Evolutionary conservation across 1,140 invertebrate genomes (phyloP).

Genomic region (Cotesia typhae): DNA sequence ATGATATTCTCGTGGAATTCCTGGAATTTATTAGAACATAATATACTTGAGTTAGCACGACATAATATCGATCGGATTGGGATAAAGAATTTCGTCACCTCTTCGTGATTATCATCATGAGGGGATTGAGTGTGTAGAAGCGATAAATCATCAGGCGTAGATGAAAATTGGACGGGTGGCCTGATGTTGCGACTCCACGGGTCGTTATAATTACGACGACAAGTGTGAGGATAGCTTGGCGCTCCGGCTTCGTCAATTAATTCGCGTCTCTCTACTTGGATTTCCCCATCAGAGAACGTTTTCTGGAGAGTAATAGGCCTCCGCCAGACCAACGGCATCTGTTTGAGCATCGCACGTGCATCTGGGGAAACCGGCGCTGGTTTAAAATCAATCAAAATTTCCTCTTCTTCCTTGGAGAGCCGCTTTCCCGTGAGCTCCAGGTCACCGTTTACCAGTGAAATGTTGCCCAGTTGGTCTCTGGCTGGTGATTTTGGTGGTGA

Average conservation of each 20-base stretch:
- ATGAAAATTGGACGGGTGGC: conserved; percentile 62
- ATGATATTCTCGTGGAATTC: conserved; percentile 84
- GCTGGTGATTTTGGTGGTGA: conserved; percentile 54
- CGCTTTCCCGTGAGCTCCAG: background rate
- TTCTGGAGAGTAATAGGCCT: conserved; percentile 75
- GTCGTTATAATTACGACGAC: conserved; percentile 61
- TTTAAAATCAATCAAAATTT: conserved; percentile 88
- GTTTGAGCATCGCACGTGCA: conserved; percentile 65
- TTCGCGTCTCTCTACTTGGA: conserved; percentile 72
- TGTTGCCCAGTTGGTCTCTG: background rate
- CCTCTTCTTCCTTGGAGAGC: conserved; percentile 70
- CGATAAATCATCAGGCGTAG: conserved; percentile 62
- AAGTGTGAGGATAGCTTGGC: conserved; percentile 62
- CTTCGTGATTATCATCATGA: background rate
- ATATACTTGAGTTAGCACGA: background rate
- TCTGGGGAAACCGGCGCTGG: conserved; percentile 73
- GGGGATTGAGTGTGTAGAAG: conserved; percentile 40
- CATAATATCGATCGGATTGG: conserved; percentile 13
- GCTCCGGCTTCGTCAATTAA: conserved; percentile 60
- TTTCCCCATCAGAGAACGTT: conserved; percentile 83
- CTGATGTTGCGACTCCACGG: conserved; percentile 58
- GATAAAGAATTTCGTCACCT: background rate
- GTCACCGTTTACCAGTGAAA: conserved; percentile 14
- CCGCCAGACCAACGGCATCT: conserved; percentile 63
- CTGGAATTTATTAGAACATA: conserved; percentile 49